phyloP scores from a whole-genome alignment of 2,113 vertebrate species.

The Vulpes vulpes region DNA sequence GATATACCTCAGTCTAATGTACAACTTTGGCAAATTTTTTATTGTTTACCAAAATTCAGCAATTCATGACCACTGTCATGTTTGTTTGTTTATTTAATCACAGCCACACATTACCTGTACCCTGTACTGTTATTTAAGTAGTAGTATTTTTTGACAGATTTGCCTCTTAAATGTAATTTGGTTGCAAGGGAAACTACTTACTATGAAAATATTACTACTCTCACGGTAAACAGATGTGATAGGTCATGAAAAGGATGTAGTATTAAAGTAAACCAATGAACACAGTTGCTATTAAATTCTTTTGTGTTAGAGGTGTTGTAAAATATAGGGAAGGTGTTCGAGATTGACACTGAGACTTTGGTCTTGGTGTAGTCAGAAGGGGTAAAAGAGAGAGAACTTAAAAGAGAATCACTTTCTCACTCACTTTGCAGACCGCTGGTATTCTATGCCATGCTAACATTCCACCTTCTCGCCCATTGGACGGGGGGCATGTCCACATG shows the following conservation, averaged over 20 bases:
- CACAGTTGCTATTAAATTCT: neutral
- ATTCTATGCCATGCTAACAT: neutral
- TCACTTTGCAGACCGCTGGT: neutral
- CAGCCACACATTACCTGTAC: neutral
- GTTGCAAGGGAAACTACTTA: conserved; percentile 27
- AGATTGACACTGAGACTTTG: neutral
- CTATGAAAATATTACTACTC: neutral
- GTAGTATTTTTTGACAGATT: neutral
- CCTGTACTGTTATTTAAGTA: neutral
- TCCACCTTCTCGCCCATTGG: rapidly evolving
- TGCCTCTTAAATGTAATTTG: conserved; percentile 41
- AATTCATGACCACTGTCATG: neutral
- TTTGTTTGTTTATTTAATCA: neutral
- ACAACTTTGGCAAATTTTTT: neutral
- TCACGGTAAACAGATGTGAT: neutral
- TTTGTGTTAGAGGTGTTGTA: neutral
- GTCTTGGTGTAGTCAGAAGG: neutral
- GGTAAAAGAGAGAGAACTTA: neutral
- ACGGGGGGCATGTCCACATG: neutral
- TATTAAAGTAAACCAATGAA: neutral
- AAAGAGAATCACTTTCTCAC: neutral
- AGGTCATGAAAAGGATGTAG: neutral
- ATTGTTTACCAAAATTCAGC: neutral
- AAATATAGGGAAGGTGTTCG: neutral
- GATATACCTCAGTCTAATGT: neutral